A percentile compares a stretch with the other conserved stretches of the same genome.
Conservation (phyloP, 2,888 invertebrate species). For the Lycophotia porphyrea region DNA sequence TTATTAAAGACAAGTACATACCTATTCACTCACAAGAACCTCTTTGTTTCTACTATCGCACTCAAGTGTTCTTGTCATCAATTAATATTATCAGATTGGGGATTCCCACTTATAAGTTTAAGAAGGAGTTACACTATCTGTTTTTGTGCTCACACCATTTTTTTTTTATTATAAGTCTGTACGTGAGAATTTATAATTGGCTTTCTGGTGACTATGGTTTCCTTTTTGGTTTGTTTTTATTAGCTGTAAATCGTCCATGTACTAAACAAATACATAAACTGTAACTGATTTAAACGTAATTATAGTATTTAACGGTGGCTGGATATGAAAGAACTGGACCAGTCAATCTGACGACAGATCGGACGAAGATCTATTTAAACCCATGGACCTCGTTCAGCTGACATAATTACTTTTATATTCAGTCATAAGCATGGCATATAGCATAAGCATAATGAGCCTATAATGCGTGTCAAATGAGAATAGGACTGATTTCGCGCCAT, state of each 20-base stretch:
- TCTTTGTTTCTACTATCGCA: neutral
- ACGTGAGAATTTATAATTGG: too few species aligned
- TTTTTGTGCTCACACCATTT: too few species aligned
- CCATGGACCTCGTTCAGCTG: neutral
- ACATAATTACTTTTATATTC: neutral
- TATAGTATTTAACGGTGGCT: neutral
- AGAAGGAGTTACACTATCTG: neutral
- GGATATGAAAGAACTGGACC: neutral
- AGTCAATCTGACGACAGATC: neutral
- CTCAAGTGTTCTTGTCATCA: neutral
- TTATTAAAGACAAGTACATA: conserved; percentile 3
- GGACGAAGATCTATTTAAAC: neutral
- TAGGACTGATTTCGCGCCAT: too few species aligned
- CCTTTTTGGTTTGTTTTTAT: too few species aligned
- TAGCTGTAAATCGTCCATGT: too few species aligned
- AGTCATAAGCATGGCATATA: neutral
- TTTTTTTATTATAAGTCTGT: too few species aligned
- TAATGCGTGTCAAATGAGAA: neutral
- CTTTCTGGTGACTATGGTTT: too few species aligned
- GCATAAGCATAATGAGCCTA: too few species aligned
- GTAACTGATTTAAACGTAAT: neutral
- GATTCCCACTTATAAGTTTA: neutral
- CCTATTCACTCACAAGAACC: neutral
- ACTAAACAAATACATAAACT: too few species aligned
- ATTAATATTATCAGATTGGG: neutral